Evolutionary conservation across 1,140 invertebrate species (phyloP), one percentile per base, ranked within the genome.

Genomic region (Leptoteleia sp.): DNA sequence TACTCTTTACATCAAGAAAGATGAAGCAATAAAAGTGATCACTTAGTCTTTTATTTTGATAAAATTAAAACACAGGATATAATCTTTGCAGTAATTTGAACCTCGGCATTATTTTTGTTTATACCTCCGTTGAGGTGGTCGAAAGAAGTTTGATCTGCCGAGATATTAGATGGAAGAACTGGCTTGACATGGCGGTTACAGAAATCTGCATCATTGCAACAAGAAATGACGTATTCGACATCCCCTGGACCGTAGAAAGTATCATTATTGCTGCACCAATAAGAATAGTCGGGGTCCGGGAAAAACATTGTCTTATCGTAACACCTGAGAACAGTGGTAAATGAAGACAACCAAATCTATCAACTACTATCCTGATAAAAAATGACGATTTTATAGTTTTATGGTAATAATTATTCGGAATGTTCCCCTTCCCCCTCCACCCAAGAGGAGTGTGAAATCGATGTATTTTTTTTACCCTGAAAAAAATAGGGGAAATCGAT

Each of bases 111-210:
- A 22, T 38, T 62, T 59, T 47, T 71, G 40, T 77, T 75, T 87
- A 57, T 76, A 88, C 86, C 87, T 87, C 83, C 78, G 75, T 71
- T 79, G 84, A 84, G 82, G 83, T 81, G 82, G 67, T 83, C 70
- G 78, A 78, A 78, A 64, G 83, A 84, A 71, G 83, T 79, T 70
- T 80, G 68, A 80, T 80, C 78, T 62, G 82, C 80, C 62, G 79
- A 85, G 64, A 79, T 72, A 79, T 82, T 82, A 72, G 80, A 81
- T 43, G 82, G 65, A 76, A 89, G 82, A 57, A 77, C 76, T 68
- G 89, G 89, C 83, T 84, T 89, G 83, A 92, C 81, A 83, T 92
- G 84, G 81, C 81, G 84, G 87, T 93, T 93, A 89, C 92, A 93
- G 85, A 88, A 91, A 89, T 93, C 91, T 77, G 84, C 84, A 80